Percentiles rank a stretch among this genome's conserved stretches.
Evolutionary conservation across 2,888 invertebrate species (phyloP).

Genomic region (Catocala fraxini): DNA sequence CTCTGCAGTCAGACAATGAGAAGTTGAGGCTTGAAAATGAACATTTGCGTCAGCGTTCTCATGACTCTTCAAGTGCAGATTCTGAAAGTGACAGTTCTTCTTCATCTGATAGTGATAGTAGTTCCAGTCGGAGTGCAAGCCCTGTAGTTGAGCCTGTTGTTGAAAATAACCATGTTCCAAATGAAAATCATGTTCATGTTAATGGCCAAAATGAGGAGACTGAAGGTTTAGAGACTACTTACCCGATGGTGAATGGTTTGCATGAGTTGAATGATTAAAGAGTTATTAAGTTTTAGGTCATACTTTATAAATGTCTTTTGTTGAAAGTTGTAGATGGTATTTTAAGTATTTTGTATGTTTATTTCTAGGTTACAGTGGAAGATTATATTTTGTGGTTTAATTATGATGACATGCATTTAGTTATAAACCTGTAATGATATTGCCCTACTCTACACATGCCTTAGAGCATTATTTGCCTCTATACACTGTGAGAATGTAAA

Average conservation of each 20-base stretch:
- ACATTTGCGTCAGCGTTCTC: slow-evolving; percentile 79
- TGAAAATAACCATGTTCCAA: slow-evolving; percentile 45
- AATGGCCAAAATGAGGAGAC: slow-evolving; percentile 64
- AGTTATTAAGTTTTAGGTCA: slow-evolving; percentile 16
- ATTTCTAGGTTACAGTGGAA: slow-evolving; percentile 27
- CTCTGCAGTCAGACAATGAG: slow-evolving; percentile 89
- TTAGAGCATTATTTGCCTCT: slow-evolving; percentile 48
- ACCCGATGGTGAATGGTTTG: slow-evolving; percentile 77
- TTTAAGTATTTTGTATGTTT: slow-evolving; percentile 36
- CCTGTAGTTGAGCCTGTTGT: slow-evolving; percentile 52
- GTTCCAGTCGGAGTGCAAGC: slow-evolving; percentile 71
- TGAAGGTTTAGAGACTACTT: slow-evolving; percentile 55
- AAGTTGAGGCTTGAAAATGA: slow-evolving; percentile 89
- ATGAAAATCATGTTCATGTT: slow-evolving; percentile 53
- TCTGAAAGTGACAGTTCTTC: slow-evolving; percentile 89
- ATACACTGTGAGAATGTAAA: slow-evolving; percentile 71
- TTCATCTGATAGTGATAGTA: slow-evolving; percentile 81
- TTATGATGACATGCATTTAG: slow-evolving; percentile 56
- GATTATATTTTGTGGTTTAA: slow-evolving; percentile 30
- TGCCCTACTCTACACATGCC: slow-evolving; percentile 27
- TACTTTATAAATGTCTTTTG: slow-evolving; percentile 26
- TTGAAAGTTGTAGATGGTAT: slow-evolving; percentile 37
- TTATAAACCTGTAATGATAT: slow-evolving; percentile 50
- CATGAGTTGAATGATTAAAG: slow-evolving; percentile 65
- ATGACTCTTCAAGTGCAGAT: slow-evolving; percentile 83